These are phyloP conservation scores for Drosophila kuntzei DNA, from an alignment of 2,888 invertebrate genomes.

Conservation along the genomic window DNA sequence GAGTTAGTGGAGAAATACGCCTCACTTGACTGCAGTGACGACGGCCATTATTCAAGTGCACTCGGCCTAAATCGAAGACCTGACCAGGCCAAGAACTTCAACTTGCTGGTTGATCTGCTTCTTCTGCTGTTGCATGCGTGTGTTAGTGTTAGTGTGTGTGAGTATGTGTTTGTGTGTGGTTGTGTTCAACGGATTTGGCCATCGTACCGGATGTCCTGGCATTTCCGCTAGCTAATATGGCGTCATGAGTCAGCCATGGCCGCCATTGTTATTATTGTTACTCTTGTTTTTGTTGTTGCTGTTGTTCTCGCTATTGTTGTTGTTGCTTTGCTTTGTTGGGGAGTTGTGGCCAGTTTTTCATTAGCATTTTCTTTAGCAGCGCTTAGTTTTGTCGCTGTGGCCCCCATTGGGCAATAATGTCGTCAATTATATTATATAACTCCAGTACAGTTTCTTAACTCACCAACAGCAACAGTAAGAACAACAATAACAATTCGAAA, in stretches of 20 bases:
- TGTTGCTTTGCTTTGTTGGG: slow-evolving; percentile 36
- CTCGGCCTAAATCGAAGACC: slow-evolving; percentile 40
- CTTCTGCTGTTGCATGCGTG: neutral
- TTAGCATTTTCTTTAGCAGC: slow-evolving; percentile 46
- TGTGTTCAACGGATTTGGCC: slow-evolving; percentile 42
- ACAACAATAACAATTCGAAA: slow-evolving; percentile 28
- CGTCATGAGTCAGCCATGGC: slow-evolving; percentile 50
- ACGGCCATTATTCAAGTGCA: slow-evolving; percentile 69
- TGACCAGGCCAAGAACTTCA: slow-evolving; percentile 25
- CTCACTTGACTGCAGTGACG: slow-evolving; percentile 63
- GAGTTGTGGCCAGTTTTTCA: slow-evolving; percentile 41
- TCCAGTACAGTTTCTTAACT: slow-evolving; percentile 38
- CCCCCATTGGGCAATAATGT: slow-evolving; percentile 65
- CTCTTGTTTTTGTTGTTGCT: slow-evolving; percentile 3
- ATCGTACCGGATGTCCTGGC: slow-evolving; percentile 63
- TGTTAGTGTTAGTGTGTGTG: neutral
- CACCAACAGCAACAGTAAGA: neutral
- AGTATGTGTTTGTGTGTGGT: neutral
- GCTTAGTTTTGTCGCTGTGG: slow-evolving; percentile 43
- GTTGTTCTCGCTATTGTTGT: slow-evolving; percentile 4
- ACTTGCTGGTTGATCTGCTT: slow-evolving; percentile 11
- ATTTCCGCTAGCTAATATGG: slow-evolving; percentile 69
- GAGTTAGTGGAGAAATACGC: slow-evolving; percentile 29
- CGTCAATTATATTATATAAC: slow-evolving; percentile 70
- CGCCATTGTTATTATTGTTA: slow-evolving; percentile 35